These are phyloP conservation scores for Aphelenchoides fujianensis DNA, from an alignment of 1,140 invertebrate species.

Conservation along the genomic window DNA sequence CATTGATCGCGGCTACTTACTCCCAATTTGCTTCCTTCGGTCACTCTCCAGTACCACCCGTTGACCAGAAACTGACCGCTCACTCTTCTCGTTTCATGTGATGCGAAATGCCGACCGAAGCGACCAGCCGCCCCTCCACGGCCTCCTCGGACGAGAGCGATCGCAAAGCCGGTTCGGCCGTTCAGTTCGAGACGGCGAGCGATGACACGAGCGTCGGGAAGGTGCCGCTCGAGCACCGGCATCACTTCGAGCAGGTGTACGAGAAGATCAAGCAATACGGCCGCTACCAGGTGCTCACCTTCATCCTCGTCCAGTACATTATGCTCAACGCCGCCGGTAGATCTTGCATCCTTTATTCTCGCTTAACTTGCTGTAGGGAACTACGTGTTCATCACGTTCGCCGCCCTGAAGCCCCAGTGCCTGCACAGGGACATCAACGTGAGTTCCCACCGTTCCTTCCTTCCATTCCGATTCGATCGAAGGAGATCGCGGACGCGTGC, in stretches of 20 bases:
- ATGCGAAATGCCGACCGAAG: no score
- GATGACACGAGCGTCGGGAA: not conserved
- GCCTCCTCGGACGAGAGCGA: not conserved
- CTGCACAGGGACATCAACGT: constrained; percentile 27
- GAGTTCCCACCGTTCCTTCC: not conserved
- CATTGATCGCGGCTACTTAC: no score
- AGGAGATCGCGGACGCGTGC: constrained; percentile 28
- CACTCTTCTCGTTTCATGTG: no score
- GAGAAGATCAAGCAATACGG: constrained; percentile 46
- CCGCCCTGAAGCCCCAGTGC: constrained; percentile 37
- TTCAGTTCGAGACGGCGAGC: not conserved
- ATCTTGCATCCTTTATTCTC: no score
- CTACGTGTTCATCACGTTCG: constrained; percentile 50
- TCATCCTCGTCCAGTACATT: constrained; percentile 47
- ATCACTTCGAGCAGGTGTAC: constrained; percentile 50
- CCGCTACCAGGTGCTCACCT: constrained; percentile 45
- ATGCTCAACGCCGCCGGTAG: constrained; percentile 48
- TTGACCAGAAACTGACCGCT: no score
- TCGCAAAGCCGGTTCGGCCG: not conserved
- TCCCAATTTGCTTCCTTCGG: no score
- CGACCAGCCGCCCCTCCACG: not conserved
- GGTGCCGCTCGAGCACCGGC: not conserved
- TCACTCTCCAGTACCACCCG: no score
- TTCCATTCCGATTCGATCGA: not conserved
- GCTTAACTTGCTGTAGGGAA: constrained; percentile 31